Percentiles rank a stretch among this genome's conserved stretches.
phyloP scores from a whole-genome alignment of 2,888 invertebrate species.

The Andrena bucephala region DNA sequence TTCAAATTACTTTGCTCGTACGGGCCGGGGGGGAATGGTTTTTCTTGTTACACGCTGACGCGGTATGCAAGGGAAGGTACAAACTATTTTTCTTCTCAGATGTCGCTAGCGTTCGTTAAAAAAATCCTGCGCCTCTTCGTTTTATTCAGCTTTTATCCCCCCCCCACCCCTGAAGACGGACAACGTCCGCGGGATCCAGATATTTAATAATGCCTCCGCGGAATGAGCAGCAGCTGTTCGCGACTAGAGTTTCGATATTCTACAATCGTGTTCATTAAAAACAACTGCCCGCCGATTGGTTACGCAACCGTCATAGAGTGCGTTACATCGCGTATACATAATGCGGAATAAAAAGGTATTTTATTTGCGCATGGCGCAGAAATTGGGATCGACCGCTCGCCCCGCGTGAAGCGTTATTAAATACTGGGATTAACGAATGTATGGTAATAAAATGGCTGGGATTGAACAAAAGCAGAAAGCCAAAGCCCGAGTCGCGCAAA shows the following conservation, averaged over 20 bases:
- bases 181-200: neutral
- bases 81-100: slow-evolving; percentile 1
- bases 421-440: slow-evolving; percentile 54
- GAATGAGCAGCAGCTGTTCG: neutral
- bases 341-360: slow-evolving; percentile 4
- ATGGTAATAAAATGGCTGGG: slow-evolving; percentile 45
- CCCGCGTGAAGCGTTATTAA: slow-evolving; percentile 35
- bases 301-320: slow-evolving; percentile 1
- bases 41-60: slow-evolving; percentile 43
- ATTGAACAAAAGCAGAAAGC: slow-evolving; percentile 36
- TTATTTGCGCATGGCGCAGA: slow-evolving; percentile 21
- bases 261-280: neutral
- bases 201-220: neutral
- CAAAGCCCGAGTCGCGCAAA: slow-evolving; percentile 30
- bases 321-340: neutral
- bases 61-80: slow-evolving; percentile 19
- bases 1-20: slow-evolving; percentile 51
- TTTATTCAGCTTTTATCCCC: neutral
- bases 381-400: slow-evolving; percentile 19
- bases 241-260: neutral
- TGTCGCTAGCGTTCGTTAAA: neutral
- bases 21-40: slow-evolving; percentile 34
- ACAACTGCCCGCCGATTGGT: neutral
- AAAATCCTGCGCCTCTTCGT: neutral
- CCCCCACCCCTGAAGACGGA: neutral